Percentiles rank a stretch among this genome's conserved stretches.
Evolutionary conservation across 2,888 invertebrate species (phyloP).

Genomic region (Prostheceraeus crozeri): DNA sequence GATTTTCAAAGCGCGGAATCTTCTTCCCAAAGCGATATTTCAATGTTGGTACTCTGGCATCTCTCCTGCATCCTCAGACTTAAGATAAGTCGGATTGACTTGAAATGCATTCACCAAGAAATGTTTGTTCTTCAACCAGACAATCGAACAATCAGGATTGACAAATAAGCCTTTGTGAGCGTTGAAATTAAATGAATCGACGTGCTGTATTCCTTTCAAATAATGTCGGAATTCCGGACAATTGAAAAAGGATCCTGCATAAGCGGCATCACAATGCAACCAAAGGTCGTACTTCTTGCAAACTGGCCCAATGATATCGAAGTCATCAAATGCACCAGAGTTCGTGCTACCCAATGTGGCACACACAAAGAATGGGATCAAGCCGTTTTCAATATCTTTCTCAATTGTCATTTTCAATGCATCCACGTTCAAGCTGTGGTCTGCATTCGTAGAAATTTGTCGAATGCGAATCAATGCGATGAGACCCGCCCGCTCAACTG

Average conservation of each 20-base stretch:
- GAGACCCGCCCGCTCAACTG: constrained; percentile 39
- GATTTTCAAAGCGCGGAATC: constrained; percentile 80
- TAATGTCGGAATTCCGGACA: constrained; percentile 20
- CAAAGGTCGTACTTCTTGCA: constrained; percentile 65
- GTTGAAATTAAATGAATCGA: constrained; percentile 36
- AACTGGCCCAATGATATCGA: constrained; percentile 78
- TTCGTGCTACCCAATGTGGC: constrained; percentile 88
- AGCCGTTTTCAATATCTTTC: constrained; percentile 28
- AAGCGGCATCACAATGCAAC: constrained; percentile 88
- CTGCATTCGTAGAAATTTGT: constrained; percentile 65
- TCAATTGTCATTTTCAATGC: constrained; percentile 26
- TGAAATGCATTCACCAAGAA: constrained; percentile 53
- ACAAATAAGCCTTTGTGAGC: constrained; percentile 39
- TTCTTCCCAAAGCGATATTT: constrained; percentile 62
- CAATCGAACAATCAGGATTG: constrained; percentile 35
- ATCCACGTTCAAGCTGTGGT: constrained; percentile 61
- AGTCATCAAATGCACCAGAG: constrained; percentile 81
- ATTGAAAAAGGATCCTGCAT: constrained; percentile 61
- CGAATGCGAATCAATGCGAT: constrained; percentile 68
- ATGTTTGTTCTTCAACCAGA: constrained; percentile 60
- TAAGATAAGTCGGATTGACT: constrained; percentile 55
- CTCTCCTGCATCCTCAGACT: constrained; percentile 52
- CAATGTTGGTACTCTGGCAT: constrained; percentile 48
- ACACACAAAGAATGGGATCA: constrained; percentile 36
- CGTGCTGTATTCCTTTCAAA: constrained; percentile 38